Evolutionary conservation across 2,113 vertebrate genomes (phyloP).

Genomic region (Apodemus speciosus): DNA sequence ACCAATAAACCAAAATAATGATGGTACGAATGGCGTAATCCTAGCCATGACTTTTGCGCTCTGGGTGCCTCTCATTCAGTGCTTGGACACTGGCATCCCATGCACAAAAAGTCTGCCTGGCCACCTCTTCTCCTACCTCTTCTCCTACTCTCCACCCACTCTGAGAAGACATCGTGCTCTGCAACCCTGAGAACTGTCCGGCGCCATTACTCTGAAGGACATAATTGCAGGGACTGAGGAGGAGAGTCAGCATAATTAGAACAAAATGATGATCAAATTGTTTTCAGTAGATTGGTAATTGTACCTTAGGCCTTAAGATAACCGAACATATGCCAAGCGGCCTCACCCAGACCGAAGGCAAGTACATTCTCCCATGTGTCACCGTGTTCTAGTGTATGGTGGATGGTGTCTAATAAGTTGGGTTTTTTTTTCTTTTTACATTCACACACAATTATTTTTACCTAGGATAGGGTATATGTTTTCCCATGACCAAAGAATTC

Average conservation of each 20-base stretch:
- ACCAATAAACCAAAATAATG: conserved; percentile 52
- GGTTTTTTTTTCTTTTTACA: background rate
- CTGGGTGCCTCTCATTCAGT: background rate
- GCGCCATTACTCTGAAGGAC: conserved; percentile 70
- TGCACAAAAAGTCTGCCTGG: background rate
- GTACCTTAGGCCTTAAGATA: conserved; percentile 64
- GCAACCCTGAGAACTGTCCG: conserved; percentile 65
- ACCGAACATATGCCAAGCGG: conserved; percentile 54
- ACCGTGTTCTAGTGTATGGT: background rate
- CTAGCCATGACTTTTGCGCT: background rate
- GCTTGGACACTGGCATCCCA: conserved; percentile 25
- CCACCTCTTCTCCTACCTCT: background rate
- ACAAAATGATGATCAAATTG: conserved; percentile 76
- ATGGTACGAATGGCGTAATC: background rate
- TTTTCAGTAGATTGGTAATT: conserved; percentile 76
- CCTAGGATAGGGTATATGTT: conserved; percentile 3
- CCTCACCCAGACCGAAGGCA: conserved; percentile 45
- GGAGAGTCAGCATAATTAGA: conserved; percentile 72
- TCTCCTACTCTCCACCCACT: background rate
- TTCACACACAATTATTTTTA: conserved; percentile 30
- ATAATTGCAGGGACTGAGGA: conserved; percentile 71
- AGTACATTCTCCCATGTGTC: background rate
- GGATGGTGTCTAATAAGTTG: background rate
- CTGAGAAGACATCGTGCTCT: conserved; percentile 43
- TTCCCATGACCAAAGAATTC: conserved; percentile 40